phyloP scores from a whole-genome alignment of 2,113 vertebrate species.

The Thinocorus orbignyianus region DNA sequence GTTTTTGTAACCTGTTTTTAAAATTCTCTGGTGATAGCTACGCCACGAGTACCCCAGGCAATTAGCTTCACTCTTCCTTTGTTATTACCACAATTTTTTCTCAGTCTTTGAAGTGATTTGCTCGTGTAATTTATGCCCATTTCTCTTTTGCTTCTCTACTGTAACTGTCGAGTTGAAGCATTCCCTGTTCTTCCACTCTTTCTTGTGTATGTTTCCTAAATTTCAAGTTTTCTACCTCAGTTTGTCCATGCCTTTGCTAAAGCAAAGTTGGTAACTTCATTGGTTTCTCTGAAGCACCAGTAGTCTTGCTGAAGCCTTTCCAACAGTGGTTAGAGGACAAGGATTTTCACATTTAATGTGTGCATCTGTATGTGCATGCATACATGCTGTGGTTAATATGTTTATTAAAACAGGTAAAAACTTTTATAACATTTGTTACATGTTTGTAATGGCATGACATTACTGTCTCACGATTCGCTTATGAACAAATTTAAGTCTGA shows the following conservation, averaged over 20 bases:
- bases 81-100: not conserved
- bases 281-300: not conserved
- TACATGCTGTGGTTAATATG: not conserved
- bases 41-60: not conserved
- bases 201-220: not conserved
- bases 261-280: not conserved
- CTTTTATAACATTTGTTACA: not conserved
- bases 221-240: not conserved
- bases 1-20: not conserved
- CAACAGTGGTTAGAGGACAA: not conserved
- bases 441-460: not conserved
- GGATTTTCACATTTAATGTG: not conserved
- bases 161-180: not conserved
- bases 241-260: not conserved
- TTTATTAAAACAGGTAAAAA: not conserved
- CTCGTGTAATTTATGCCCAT: not conserved
- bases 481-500: not conserved
- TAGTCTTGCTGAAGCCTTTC: not conserved
- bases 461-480: not conserved
- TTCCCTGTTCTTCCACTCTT: not conserved
- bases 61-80: not conserved
- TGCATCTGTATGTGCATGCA: not conserved
- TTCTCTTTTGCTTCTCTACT: not conserved
- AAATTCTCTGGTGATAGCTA: not conserved
- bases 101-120: not conserved